Percentiles rank a stretch among this genome's conserved stretches.
Conservation (phyloP, 1,140 invertebrate species). For the Galleria mellonella region DNA sequence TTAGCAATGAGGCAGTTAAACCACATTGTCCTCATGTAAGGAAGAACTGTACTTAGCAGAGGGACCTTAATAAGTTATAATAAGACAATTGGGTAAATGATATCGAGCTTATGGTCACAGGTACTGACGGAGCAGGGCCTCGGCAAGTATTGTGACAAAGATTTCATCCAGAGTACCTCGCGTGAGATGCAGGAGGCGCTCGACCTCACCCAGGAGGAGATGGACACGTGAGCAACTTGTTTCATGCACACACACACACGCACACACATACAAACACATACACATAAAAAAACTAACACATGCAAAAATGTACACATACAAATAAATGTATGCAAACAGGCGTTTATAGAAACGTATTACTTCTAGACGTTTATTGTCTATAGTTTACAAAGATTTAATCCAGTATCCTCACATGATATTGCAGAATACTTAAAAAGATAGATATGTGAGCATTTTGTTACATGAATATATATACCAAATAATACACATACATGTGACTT, state of each 20-base stretch:
- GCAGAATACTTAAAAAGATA: too few species aligned
- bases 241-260: background rate
- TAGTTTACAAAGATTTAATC: background rate
- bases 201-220: conserved; percentile 95
- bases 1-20: too few species aligned
- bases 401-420: too few species aligned
- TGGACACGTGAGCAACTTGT: conserved; percentile 78
- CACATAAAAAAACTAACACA: background rate
- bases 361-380: background rate
- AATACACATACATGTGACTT: too few species aligned
- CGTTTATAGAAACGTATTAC: background rate
- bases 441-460: too few species aligned
- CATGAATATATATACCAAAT: too few species aligned
- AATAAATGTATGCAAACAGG: background rate
- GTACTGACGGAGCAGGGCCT: conserved; percentile 93
- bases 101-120: too few species aligned
- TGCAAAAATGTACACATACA: background rate
- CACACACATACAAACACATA: too few species aligned
- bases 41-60: too few species aligned
- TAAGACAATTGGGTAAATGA: too few species aligned
- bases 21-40: too few species aligned
- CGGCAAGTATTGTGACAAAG: conserved; percentile 93
- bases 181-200: conserved; percentile 95
- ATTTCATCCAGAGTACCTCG: conserved; percentile 91
- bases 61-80: too few species aligned